These are phyloP conservation scores for Xanthia togata DNA, from an alignment of 2,888 invertebrate genomes.

Conservation along the genomic window DNA sequence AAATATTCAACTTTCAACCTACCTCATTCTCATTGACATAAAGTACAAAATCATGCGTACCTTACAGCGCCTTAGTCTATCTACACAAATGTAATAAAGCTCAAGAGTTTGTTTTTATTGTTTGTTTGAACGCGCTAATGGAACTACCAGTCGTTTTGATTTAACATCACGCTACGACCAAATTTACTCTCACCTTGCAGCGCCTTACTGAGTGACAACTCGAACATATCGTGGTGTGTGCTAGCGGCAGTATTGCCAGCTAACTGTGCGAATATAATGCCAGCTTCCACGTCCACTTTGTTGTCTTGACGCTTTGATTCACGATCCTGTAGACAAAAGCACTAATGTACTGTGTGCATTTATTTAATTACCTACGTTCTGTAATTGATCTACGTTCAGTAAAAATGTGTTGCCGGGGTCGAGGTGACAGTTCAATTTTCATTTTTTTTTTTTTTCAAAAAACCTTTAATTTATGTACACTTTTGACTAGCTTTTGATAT, in stretches of 20 bases:
- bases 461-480: not conserved
- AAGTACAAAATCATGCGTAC: too few relatives aligned
- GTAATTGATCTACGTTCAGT: not conserved
- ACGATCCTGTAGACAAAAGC: constrained; percentile 64
- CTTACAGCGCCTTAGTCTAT: too few relatives aligned
- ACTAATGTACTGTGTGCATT: not conserved
- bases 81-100: too few relatives aligned
- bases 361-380: not conserved
- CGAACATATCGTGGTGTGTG: constrained; percentile 95
- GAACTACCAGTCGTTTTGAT: too few relatives aligned
- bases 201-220: constrained; percentile 97
- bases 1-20: not conserved
- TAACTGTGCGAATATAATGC: constrained; percentile 84
- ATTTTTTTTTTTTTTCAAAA: too few relatives aligned
- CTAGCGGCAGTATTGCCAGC: constrained; percentile 74
- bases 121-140: too few relatives aligned
- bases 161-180: not conserved
- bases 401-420: not conserved
- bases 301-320: constrained; percentile 66
- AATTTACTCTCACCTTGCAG: constrained; percentile 91
- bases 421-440: not conserved
- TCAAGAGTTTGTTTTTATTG: too few relatives aligned
- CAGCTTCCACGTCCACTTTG: constrained; percentile 81
- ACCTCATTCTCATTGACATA: not conserved
- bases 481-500: not conserved